A percentile compares a stretch with the other conserved stretches of the same genome.
Conservation (phyloP, 2,797 vertebrate species). For the Clarias laeviceps region DNA sequence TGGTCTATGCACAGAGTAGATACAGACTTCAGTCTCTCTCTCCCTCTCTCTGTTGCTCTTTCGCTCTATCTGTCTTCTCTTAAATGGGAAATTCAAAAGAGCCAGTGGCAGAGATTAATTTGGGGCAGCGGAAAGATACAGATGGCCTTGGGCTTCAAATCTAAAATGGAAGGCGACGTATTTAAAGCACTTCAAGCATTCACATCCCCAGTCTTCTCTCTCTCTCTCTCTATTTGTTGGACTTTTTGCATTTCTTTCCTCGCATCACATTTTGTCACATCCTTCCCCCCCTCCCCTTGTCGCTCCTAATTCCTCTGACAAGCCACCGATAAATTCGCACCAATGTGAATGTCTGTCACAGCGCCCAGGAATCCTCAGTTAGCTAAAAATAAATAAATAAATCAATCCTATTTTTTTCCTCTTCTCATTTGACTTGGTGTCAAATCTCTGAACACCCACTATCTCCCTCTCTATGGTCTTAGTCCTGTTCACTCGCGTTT, state of each 20-base stretch:
- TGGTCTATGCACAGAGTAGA: conserved; percentile 23
- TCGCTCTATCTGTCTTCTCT: conserved; percentile 27
- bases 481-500: conserved; percentile 19
- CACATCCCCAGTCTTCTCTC: conserved; percentile 49
- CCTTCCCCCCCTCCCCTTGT: conserved; percentile 64
- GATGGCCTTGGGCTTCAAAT: conserved; percentile 64
- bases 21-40: conserved; percentile 18
- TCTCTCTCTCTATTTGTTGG: conserved; percentile 61
- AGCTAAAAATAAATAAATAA: not conserved
- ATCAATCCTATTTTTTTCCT: conserved; percentile 3
- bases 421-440: not conserved
- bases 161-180: conserved; percentile 64
- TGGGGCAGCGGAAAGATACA: conserved; percentile 67
- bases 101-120: conserved; percentile 65
- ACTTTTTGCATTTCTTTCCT: conserved; percentile 50
- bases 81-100: conserved; percentile 61
- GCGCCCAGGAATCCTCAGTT: conserved; percentile 65
- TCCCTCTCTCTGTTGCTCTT: not conserved
- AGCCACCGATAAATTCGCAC: conserved; percentile 75
- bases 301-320: conserved; percentile 77
- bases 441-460: conserved; percentile 5
- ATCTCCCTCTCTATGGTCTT: conserved; percentile 3
- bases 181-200: conserved; percentile 64
- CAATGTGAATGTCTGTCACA: conserved; percentile 70
- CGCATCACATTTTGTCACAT: conserved; percentile 71